phyloP scores from a whole-genome alignment of 1,140 invertebrate species.

The Steinernema khuongi region DNA sequence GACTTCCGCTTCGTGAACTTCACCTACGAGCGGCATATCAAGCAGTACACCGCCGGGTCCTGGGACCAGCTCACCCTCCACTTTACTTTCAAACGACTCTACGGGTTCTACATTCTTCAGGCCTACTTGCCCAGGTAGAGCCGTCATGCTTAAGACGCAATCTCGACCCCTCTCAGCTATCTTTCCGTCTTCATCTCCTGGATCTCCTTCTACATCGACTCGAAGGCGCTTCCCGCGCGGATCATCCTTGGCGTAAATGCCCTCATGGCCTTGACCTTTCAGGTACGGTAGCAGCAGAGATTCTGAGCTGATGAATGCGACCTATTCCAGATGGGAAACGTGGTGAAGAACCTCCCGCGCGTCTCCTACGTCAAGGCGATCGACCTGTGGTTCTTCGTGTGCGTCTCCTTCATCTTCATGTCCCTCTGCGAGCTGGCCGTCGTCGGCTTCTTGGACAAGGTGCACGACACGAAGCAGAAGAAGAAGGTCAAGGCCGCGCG shows the following conservation, averaged over 20 bases:
- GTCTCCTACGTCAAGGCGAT: conserved; percentile 48
- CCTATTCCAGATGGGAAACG: conserved; percentile 46
- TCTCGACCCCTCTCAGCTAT: conserved; percentile 44
- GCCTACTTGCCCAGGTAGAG: conserved; percentile 8
- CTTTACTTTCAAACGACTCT: conserved; percentile 47
- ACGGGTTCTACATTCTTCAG: conserved; percentile 47
- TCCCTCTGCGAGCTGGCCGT: conserved; percentile 46
- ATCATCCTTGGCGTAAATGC: conserved; percentile 48
- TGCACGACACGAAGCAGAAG: conserved; percentile 35
- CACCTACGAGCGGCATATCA: conserved; percentile 33
- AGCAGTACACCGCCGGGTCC: conserved; percentile 37
- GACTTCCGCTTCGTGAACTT: conserved; percentile 48
- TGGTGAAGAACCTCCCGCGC: conserved; percentile 46
- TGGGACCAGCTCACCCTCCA: conserved; percentile 36
- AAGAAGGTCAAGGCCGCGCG: conserved; percentile 36
- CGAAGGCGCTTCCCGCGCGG: conserved; percentile 44
- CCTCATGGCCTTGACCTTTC: conserved; percentile 32
- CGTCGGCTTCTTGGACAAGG: conserved; percentile 46
- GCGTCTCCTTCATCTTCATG: conserved; percentile 46
- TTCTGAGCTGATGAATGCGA: conserved; percentile 23
- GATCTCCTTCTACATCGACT: conserved; percentile 47
- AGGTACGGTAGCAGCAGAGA: conserved; percentile 31
- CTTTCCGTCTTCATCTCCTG: conserved; percentile 51
- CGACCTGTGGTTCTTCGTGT: conserved; percentile 48
- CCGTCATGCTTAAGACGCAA: not conserved